Conservation (phyloP, 1,140 invertebrate species). For the Myzus persicae region DNA sequence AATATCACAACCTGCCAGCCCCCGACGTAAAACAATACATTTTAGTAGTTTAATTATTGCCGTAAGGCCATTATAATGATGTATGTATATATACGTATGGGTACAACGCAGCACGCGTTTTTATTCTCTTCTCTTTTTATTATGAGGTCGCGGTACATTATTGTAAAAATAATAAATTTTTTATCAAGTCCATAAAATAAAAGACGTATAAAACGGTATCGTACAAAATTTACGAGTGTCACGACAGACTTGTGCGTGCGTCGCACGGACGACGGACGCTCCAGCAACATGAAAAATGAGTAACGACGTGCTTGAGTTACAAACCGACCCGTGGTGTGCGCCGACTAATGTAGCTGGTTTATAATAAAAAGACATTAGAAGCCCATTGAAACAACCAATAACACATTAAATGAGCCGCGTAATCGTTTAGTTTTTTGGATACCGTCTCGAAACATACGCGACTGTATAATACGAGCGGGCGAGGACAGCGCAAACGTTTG, state of each 20-base stretch:
- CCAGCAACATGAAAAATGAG: not conserved
- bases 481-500: not conserved
- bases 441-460: not conserved
- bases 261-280: not conserved
- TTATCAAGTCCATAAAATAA: not conserved
- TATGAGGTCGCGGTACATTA: not conserved
- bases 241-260: constrained; percentile 40
- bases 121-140: not conserved
- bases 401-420: constrained; percentile 33
- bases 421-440: constrained; percentile 24
- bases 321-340: not conserved
- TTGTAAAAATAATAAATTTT: not conserved
- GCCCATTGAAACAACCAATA: constrained; percentile 15
- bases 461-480: too few species aligned
- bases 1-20: too few species aligned
- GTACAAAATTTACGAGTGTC: constrained; percentile 28
- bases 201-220: not conserved
- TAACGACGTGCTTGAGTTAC: constrained; percentile 37
- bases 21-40: not conserved
- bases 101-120: not conserved
- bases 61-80: too few species aligned
- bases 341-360: not conserved
- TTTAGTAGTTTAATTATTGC: too few species aligned
- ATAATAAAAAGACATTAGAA: constrained; percentile 29
- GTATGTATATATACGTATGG: too few species aligned